Evolutionary conservation across 2,888 invertebrate species (phyloP), one percentile per base, ranked within the genome.

Genomic region (Steromphala cineraria): DNA sequence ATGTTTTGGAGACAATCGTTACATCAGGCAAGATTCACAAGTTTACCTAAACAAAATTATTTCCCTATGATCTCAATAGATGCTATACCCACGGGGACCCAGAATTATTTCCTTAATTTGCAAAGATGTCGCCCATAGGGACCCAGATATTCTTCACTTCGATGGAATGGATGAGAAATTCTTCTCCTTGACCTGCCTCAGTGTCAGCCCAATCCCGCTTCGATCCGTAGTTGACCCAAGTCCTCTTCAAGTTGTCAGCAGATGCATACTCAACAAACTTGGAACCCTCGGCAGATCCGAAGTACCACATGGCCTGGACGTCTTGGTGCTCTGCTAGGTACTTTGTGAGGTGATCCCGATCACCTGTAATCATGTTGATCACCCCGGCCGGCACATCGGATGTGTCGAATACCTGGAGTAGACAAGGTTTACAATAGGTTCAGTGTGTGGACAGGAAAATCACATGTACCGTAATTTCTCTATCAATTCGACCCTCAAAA

Each of bases 41-140:
- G 36, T 36, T 36, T 3, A 46, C 10, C 46, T 46, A 13, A 10
- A 46, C 46, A 46, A 10, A 5, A 10, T 46, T 46, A 13, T 46
- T 46, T 46, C 13, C 10, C 8, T 46, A 5, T 46, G 46, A 36
- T 36, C 36, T 55, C 21, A 36, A n/a, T n/a, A n/a, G n/a, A n/a
- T n/a, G n/a, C n/a, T n/a, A n/a, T n/a, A n/a, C n/a, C n/a, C n/a
- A n/a, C n/a, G n/a, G n/a, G n/a, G n/a, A n/a, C n/a, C n/a, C 36
- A 56, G 56, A 28, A n/a, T 5, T n/a, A 8, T 17, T n/a, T 80
- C 19, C 53, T 85, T 87, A 94, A 86, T 94, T 94, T 21, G 94
- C 94, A 90, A 92, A 94, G 21, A 94, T 93, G 62, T 93, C 94
- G 15, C 94, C 94, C 93, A 94, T 93, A 13, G 94, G 94, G 4